Percentiles rank a stretch among this genome's conserved stretches.
These are phyloP conservation scores for Portevinia maculata DNA, from an alignment of 2,888 invertebrate genomes.

Conservation along the genomic window DNA sequence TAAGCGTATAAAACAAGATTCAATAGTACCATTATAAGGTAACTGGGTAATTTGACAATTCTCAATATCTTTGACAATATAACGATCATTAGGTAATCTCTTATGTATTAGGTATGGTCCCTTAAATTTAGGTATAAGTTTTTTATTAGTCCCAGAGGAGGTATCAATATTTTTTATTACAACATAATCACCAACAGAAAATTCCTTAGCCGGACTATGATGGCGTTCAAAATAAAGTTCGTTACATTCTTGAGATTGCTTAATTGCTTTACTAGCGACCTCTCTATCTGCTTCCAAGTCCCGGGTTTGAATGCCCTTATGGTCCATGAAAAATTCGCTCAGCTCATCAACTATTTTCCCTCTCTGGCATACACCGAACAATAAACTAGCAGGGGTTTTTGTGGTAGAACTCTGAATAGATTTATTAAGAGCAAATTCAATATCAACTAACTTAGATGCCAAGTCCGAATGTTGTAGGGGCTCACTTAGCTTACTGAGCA, in stretches of 20 bases:
- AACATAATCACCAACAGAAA: constrained; percentile 3
- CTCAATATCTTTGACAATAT: background rate
- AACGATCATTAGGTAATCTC: constrained; percentile 4
- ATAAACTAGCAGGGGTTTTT: background rate
- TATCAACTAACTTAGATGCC: background rate
- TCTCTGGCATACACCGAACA: background rate
- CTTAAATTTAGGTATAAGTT: too few relatives aligned
- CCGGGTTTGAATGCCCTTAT: background rate
- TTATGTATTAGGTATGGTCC: background rate
- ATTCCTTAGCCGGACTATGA: too few relatives aligned
- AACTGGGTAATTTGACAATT: too few relatives aligned
- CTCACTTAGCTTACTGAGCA: background rate
- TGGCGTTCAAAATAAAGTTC: constrained; percentile 3
- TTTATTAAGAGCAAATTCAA: background rate
- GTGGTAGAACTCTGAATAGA: background rate
- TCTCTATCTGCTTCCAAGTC: background rate
- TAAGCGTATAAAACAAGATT: too few relatives aligned
- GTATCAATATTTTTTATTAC: background rate
- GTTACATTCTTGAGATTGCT: background rate
- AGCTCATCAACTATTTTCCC: background rate
- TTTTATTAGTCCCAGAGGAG: too few relatives aligned
- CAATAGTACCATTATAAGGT: too few relatives aligned
- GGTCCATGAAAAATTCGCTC: background rate
- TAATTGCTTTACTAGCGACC: background rate
- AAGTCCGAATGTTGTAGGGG: too few relatives aligned